Conservation (phyloP, 2,797 vertebrate genomes). For the Zalophus californianus region DNA sequence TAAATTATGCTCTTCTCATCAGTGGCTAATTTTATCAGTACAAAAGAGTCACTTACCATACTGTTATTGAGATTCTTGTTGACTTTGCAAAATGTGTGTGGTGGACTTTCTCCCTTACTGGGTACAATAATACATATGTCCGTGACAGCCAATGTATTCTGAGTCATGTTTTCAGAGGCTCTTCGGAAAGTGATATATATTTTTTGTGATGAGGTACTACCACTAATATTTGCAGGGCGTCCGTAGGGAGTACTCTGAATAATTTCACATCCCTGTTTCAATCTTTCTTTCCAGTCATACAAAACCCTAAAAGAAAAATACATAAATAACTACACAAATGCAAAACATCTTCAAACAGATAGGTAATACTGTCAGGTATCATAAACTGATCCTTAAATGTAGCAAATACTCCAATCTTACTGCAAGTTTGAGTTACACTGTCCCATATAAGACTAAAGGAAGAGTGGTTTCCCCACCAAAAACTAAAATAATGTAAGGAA, state of each 20-base stretch:
- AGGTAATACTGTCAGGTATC: conserved; percentile 30
- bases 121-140: conserved; percentile 98
- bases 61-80: conserved; percentile 99
- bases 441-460: neutral
- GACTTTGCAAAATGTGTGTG: conserved; percentile 98
- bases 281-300: conserved; percentile 98
- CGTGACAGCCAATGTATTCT: conserved; percentile 96
- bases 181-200: conserved; percentile 98
- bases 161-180: conserved; percentile 94
- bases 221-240: conserved; percentile 96
- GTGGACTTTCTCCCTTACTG: conserved; percentile 96
- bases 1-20: conserved; percentile 44
- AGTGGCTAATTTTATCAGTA: conserved; percentile 37
- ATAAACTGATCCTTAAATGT: conserved; percentile 20
- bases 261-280: conserved; percentile 97
- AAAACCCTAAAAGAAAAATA: conserved; percentile 90
- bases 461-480: conserved; percentile 30
- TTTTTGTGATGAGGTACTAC: conserved; percentile 94
- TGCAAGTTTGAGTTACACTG: conserved; percentile 1
- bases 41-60: conserved; percentile 92
- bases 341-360: conserved; percentile 49
- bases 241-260: conserved; percentile 97
- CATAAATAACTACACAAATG: conserved; percentile 44
- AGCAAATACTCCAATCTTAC: neutral
- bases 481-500: conserved; percentile 39